These are phyloP conservation scores for Umimayanthus kanabou DNA, from an alignment of 92 coral and sea anemone genomes.

Conservation along the genomic window DNA sequence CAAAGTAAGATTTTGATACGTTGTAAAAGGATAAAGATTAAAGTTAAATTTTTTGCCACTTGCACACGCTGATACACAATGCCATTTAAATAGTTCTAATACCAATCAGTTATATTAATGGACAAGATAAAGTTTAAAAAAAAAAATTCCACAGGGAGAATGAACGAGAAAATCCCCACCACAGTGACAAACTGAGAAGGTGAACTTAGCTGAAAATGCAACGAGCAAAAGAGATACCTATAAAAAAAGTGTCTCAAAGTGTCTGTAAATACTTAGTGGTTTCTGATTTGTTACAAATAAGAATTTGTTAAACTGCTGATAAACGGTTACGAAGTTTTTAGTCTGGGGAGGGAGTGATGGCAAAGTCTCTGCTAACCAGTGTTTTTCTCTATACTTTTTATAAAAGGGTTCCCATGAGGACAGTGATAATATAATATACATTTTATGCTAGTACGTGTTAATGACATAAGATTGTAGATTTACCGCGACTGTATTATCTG, in stretches of 20 bases:
- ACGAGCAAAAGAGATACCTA: not conserved
- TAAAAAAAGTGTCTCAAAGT: not conserved
- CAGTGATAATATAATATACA: not conserved
- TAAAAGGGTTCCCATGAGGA: not conserved
- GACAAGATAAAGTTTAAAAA: too few relatives aligned
- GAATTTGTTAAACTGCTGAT: not conserved
- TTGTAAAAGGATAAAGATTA: not conserved
- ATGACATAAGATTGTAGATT: not conserved
- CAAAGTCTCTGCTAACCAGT: not conserved
- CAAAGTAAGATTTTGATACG: not conserved
- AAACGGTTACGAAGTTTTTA: not conserved
- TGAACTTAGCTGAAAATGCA: not conserved
- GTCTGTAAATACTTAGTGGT: not conserved
- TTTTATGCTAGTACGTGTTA: too few relatives aligned
- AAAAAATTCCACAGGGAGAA: not conserved
- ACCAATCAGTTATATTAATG: too few relatives aligned
- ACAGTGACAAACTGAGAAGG: not conserved
- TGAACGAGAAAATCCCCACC: not conserved
- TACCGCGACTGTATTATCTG: not conserved
- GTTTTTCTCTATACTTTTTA: not conserved
- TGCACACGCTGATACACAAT: not conserved
- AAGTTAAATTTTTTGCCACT: not conserved
- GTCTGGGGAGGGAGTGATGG: too few relatives aligned
- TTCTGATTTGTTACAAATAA: not conserved
- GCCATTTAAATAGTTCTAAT: not conserved